Conservation (phyloP, 2,113 vertebrate species). For the Catagonus wagneri region DNA sequence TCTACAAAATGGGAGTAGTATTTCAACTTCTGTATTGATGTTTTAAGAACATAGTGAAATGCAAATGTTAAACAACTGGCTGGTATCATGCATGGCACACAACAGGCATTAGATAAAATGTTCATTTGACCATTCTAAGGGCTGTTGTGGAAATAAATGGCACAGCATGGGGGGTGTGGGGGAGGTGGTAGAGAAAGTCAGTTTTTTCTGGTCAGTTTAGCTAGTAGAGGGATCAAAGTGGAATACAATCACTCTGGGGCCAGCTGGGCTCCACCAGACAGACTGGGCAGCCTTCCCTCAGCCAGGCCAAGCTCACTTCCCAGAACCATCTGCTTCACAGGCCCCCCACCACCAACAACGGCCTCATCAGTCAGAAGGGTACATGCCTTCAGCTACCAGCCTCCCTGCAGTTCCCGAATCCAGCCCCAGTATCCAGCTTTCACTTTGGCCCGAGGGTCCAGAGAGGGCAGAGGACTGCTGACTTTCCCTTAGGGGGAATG, state of each 20-base stretch:
- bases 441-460: neutral
- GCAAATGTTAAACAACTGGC: conserved; percentile 43
- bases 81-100: conserved; percentile 3
- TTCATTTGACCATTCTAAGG: conserved; percentile 51
- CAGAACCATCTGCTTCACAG: conserved; percentile 76
- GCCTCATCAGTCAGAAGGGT: neutral
- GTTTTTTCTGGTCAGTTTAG: conserved; percentile 70
- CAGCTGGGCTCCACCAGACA: conserved; percentile 73
- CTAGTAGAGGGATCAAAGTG: conserved; percentile 38
- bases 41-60: conserved; percentile 50
- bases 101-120: conserved; percentile 54
- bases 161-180: neutral
- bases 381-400: conserved; percentile 65
- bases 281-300: conserved; percentile 65
- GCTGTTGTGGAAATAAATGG: conserved; percentile 14
- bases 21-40: conserved; percentile 22
- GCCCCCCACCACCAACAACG: conserved; percentile 10
- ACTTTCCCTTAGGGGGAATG: neutral
- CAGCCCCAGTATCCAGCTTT: neutral
- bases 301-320: conserved; percentile 53
- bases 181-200: neutral
- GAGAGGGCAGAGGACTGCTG: neutral
- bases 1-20: conserved; percentile 60
- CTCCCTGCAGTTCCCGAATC: neutral
- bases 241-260: conserved; percentile 41